Evolutionary conservation across 2,113 vertebrate species (phyloP).

Genomic region (Epinephelus fuscoguttatus): DNA sequence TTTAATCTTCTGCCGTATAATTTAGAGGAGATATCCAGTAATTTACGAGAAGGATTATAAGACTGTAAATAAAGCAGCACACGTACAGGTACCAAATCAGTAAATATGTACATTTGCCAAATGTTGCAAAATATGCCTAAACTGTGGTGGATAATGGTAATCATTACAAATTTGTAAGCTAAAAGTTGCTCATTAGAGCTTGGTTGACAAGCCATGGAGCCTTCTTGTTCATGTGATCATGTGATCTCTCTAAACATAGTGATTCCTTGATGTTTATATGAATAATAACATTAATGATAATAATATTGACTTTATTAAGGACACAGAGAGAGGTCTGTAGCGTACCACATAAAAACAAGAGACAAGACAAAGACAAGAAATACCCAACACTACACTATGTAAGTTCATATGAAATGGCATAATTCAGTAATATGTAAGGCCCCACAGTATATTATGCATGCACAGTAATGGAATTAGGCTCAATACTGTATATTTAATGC

Average conservation of each 20-base stretch:
- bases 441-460: neutral
- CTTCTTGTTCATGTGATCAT: neutral
- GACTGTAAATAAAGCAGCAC: neutral
- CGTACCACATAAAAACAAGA: too few species aligned
- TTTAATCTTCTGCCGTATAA: constrained; percentile 8
- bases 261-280: neutral
- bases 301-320: too few species aligned
- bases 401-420: too few species aligned
- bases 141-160: neutral
- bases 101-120: neutral
- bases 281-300: too few species aligned
- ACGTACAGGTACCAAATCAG: neutral
- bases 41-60: neutral
- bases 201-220: too few species aligned
- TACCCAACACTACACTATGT: too few species aligned
- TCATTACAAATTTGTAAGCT: neutral
- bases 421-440: too few species aligned
- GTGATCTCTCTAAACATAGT: neutral
- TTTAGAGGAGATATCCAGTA: neutral
- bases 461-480: neutral
- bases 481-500: neutral
- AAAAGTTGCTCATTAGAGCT: neutral
- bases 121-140: neutral
- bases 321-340: too few species aligned
- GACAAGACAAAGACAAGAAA: too few species aligned